Percentiles rank a stretch among this genome's conserved stretches.
Conservation (phyloP, 35 echinoderm and acorn worm species). For the Lytechinus pictus region DNA sequence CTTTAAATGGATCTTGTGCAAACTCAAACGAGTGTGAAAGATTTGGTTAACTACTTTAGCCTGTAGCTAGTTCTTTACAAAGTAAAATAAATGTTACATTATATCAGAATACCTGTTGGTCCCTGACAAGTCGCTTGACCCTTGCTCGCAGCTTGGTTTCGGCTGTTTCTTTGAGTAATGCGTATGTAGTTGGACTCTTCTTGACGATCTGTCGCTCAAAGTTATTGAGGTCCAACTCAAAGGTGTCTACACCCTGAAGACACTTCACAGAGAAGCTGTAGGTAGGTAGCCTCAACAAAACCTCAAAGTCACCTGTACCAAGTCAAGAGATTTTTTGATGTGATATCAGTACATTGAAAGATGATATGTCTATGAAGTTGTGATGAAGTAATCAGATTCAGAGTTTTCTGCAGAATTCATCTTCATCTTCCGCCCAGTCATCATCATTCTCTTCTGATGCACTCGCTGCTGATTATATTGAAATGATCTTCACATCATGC, state of each 20-base stretch:
- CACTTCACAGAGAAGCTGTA: constrained; percentile 81
- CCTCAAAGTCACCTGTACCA: constrained; percentile 78
- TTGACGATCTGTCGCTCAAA: constrained; percentile 89
- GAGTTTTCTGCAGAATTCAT: too few species aligned
- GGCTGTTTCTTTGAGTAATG: constrained; percentile 64
- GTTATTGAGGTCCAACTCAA: constrained; percentile 89
- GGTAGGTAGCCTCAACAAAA: constrained; percentile 76
- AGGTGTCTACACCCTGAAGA: constrained; percentile 64
- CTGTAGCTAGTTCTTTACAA: not conserved
- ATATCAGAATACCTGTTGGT: constrained; percentile 63
- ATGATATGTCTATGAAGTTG: too few species aligned
- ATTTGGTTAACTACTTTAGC: not conserved
- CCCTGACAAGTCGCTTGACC: constrained; percentile 63
- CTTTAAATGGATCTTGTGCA: too few species aligned
- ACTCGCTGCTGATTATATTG: too few species aligned
- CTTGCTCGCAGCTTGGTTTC: constrained; percentile 73
- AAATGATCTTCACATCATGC: too few species aligned
- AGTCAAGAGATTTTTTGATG: not conserved
- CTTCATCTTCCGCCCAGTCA: too few species aligned
- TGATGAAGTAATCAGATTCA: too few species aligned
- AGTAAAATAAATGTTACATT: not conserved
- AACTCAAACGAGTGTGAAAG: too few species aligned
- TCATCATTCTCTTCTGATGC: too few species aligned
- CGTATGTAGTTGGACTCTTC: constrained; percentile 66
- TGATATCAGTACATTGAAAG: too few species aligned